Evolutionary conservation across 2,888 invertebrate genomes (phyloP).

Genomic region (Brachynemurus nebulosus): DNA sequence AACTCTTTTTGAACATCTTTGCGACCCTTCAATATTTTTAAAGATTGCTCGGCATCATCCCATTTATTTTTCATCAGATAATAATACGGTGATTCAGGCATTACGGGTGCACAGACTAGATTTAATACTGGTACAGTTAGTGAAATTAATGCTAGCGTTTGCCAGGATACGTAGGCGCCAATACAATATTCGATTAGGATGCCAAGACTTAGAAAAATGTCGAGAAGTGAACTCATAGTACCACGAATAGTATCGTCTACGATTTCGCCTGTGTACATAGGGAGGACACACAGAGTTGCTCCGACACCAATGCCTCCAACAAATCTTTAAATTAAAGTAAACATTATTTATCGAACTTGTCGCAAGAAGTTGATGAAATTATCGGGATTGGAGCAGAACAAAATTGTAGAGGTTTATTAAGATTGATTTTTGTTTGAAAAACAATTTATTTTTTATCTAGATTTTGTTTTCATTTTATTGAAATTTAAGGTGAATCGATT

Average conservation of each 20-base stretch:
- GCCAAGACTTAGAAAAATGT: slow-evolving; percentile 40
- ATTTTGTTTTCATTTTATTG: too few species aligned
- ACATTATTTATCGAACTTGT: too few species aligned
- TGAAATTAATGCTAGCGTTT: slow-evolving; percentile 35
- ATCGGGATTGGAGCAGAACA: too few species aligned
- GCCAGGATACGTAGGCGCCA: slow-evolving; percentile 38
- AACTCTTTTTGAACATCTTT: slow-evolving; percentile 14
- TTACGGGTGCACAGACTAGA: slow-evolving; percentile 36
- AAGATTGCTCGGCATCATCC: not conserved
- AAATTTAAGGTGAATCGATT: too few species aligned
- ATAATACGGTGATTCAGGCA: slow-evolving; percentile 38
- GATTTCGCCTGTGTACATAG: slow-evolving; percentile 7
- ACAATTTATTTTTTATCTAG: too few species aligned
- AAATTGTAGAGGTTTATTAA: too few species aligned
- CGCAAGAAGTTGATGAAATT: too few species aligned
- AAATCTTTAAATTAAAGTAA: slow-evolving; percentile 27
- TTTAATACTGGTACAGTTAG: slow-evolving; percentile 39
- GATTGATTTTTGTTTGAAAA: too few species aligned
- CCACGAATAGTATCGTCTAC: slow-evolving; percentile 5
- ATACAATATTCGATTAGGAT: slow-evolving; percentile 42
- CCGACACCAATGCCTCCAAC: slow-evolving; percentile 6
- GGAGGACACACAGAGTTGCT: not conserved
- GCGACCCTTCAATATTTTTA: slow-evolving; percentile 20
- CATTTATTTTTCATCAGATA: slow-evolving; percentile 4
- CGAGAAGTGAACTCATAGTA: slow-evolving; percentile 31